Percentiles rank a stretch among this genome's conserved stretches.
Conservation (phyloP, 2,888 invertebrate genomes). For the Ommatoiulus sabulosus region DNA sequence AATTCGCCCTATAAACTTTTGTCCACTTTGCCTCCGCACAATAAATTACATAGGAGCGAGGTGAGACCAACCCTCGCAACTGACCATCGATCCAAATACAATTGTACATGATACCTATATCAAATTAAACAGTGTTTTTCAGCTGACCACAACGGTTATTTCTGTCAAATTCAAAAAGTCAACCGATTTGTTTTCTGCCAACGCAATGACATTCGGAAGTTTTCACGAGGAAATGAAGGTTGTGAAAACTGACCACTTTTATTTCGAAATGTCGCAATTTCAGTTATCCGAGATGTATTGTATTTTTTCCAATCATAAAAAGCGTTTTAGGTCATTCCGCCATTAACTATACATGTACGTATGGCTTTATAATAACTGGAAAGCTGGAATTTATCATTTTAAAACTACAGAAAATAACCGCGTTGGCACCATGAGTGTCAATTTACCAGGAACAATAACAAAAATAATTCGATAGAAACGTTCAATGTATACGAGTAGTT, state of each 20-base stretch:
- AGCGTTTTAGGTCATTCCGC: background rate
- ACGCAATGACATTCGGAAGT: background rate
- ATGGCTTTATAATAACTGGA: background rate
- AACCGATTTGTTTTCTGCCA: background rate
- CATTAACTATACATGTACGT: background rate
- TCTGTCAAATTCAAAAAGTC: background rate
- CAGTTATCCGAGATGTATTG: background rate
- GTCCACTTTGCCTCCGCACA: background rate
- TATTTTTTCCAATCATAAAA: background rate
- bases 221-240: background rate
- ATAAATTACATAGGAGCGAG: background rate
- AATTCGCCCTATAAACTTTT: conserved; percentile 18
- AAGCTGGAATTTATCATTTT: conserved; percentile 17
- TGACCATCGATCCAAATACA: background rate
- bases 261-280: background rate
- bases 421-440: conserved; percentile 18
- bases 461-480: background rate
- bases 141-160: background rate
- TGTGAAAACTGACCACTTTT: background rate
- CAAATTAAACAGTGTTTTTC: background rate
- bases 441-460: background rate
- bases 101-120: background rate
- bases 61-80: background rate
- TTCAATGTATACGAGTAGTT: background rate
- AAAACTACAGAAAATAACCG: background rate